Conservation (phyloP, 2,888 invertebrate genomes). For the Taenaris catops region DNA sequence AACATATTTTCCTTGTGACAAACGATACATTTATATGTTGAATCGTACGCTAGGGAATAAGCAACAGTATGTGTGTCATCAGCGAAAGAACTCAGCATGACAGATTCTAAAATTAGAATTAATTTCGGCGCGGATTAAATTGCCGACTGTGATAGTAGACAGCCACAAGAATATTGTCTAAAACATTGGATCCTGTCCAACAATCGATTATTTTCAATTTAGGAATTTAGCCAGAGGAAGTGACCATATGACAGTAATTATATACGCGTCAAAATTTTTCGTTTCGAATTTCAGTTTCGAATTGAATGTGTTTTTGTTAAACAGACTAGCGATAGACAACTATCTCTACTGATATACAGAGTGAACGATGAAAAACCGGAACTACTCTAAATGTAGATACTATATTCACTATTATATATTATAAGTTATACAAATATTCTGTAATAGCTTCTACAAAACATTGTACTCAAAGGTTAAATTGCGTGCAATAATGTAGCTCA, state of each 20-base stretch:
- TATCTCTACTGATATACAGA: too few relatives aligned
- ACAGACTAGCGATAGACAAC: too few relatives aligned
- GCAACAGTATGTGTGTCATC: constrained; percentile 15
- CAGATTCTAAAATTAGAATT: constrained; percentile 61
- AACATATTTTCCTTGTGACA: neutral
- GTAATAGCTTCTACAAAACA: too few relatives aligned
- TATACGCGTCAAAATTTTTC: too few relatives aligned
- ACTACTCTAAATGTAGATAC: too few relatives aligned
- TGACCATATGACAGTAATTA: constrained; percentile 23
- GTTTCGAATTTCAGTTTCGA: too few relatives aligned
- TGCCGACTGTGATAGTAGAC: constrained; percentile 60
- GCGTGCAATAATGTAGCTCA: too few relatives aligned
- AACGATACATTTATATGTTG: neutral
- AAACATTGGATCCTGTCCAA: constrained; percentile 65
- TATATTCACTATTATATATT: too few relatives aligned
- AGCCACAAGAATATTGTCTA: constrained; percentile 52
- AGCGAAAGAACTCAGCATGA: constrained; percentile 29
- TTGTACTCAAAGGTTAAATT: too few relatives aligned
- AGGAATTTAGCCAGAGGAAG: constrained; percentile 47
- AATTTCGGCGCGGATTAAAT: constrained; percentile 65
- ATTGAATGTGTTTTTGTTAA: too few relatives aligned
- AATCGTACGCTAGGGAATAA: neutral
- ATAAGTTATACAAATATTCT: too few relatives aligned
- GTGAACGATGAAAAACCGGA: too few relatives aligned
- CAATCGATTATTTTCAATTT: constrained; percentile 69